phyloP scores from a whole-genome alignment of 2,113 vertebrate species.

The Ameiurus melas region DNA sequence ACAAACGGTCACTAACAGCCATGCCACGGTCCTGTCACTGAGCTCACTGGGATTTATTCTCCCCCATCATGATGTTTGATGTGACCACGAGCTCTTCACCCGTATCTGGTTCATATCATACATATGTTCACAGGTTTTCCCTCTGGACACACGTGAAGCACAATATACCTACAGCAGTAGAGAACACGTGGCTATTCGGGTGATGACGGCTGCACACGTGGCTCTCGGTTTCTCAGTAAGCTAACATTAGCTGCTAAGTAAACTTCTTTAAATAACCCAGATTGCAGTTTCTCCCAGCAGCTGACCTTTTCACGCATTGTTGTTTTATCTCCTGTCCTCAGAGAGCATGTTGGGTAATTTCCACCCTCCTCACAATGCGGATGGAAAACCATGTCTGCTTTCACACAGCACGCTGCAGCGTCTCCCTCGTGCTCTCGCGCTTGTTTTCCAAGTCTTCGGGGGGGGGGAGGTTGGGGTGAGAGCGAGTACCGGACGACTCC shows the following conservation, averaged over 20 bases:
- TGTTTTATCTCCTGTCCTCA: conserved; percentile 49
- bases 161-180: background rate
- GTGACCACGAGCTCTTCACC: background rate
- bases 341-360: conserved; percentile 44
- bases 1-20: background rate
- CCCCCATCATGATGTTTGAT: background rate
- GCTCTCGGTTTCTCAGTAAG: background rate
- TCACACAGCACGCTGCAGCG: conserved; percentile 34
- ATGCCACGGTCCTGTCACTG: too few relatives aligned
- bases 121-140: background rate
- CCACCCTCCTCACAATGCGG: conserved; percentile 38
- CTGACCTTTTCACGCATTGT: conserved; percentile 37
- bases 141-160: background rate
- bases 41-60: background rate
- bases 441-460: conserved; percentile 64
- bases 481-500: conserved; percentile 43
- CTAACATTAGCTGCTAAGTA: conserved; percentile 4
- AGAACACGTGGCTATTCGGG: background rate
- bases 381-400: conserved; percentile 54
- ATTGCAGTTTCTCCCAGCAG: conserved; percentile 11
- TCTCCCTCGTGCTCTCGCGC: conserved; percentile 61
- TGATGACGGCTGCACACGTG: background rate
- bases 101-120: background rate
- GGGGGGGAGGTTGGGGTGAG: conserved; percentile 23
- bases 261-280: conserved; percentile 14